Evolutionary conservation across 2,113 vertebrate species (phyloP).

Genomic region (Mormyrus lacerda): DNA sequence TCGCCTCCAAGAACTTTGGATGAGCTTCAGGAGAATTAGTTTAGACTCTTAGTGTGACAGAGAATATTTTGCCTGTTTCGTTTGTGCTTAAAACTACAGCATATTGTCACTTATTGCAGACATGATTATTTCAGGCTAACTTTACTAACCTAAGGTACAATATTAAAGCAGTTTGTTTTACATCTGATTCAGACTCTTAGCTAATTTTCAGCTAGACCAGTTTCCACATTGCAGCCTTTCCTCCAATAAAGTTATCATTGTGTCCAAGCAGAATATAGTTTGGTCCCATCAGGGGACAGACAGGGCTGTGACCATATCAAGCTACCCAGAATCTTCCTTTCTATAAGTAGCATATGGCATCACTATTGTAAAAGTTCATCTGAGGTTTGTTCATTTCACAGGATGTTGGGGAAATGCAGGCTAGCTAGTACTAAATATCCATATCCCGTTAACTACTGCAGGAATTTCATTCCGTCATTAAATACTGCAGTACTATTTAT

Average conservation of each 20-base stretch:
- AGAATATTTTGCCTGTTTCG: conserved; percentile 39
- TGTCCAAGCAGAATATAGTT: not conserved
- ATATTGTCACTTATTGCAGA: conserved; percentile 34
- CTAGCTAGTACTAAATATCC: not conserved
- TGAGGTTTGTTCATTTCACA: not conserved
- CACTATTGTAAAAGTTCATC: not conserved
- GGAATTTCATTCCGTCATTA: not conserved
- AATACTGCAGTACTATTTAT: not conserved
- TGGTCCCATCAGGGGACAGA: not conserved
- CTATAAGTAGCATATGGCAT: not conserved
- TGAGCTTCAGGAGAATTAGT: conserved; percentile 74
- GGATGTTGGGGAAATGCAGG: not conserved
- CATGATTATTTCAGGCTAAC: not conserved
- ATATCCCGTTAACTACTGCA: no score
- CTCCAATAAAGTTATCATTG: not conserved
- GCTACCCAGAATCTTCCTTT: not conserved
- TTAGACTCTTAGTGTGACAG: conserved; percentile 50
- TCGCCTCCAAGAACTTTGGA: conserved; percentile 67
- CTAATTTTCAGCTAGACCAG: not conserved
- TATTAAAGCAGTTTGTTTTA: conserved; percentile 15
- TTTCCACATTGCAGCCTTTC: not conserved
- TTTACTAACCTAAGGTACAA: not conserved
- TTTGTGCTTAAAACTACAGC: conserved; percentile 32
- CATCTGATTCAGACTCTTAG: not conserved
- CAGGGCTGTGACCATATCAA: not conserved